Base-by-base conservation (phyloP, 1,140 invertebrate genomes). In the Spodoptera frugiperda region DNA sequence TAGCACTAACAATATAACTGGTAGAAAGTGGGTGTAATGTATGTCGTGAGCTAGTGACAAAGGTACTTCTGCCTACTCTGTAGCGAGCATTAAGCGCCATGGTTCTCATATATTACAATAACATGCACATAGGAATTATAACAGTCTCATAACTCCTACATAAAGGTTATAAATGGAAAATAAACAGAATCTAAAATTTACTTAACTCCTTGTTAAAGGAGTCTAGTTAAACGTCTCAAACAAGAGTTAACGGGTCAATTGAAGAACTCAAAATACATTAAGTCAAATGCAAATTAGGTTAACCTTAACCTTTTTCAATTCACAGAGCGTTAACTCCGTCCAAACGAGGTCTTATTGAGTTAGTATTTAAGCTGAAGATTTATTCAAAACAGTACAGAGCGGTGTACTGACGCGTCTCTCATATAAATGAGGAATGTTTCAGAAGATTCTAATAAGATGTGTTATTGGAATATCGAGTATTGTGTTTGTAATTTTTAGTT, bases 291-390 rank as follows among this genome's bases (percentile, higher is more conserved):
- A 89, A 90, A 89, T 89, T 63, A 80, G 48, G 17, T 65, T 65
- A 65, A 48, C 71, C 78, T 84, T 83, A 86, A 88, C 87, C 85
- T 89, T 89, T 89, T 89, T 88, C 87, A 87, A 86, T 89, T 88
- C 83, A 83, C 75, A 78, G 80, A 86, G 78, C 85, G 81, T 88
- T 88, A 88, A 86, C 83, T 85, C 83, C 82, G 80, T 77, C 79
- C 79, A 84, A 89, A 88, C 87, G 83, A 87, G 85, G 74, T 76
- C 88, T 91, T 91, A 90, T 91, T 87, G 84, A 89, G 88, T 90
- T 91, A 90, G 85, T 89, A 88, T 91, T 91, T 88, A 88, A 86
- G 79, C 77, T 75, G 72, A 79, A 87, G 88, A 89, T 91, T 91
- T 91, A 89, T 89, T 91, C 83, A 87, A 89, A 88, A 86, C 86